Percentiles rank a stretch among this genome's conserved stretches.
Evolutionary conservation across 2,888 invertebrate genomes (phyloP).

Genomic region (Microplitis manilae): DNA sequence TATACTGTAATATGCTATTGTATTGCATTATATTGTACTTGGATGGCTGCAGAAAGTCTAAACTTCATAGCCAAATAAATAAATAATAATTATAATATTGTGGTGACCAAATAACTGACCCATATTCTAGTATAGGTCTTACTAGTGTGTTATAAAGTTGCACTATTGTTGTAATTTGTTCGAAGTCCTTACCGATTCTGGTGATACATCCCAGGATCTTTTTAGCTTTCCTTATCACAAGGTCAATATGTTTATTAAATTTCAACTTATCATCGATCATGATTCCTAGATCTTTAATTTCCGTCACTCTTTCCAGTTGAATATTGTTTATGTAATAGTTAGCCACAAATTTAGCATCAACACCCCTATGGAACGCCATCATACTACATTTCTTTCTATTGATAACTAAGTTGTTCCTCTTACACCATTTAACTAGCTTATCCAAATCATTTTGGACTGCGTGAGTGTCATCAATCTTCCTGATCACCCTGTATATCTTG

Average conservation of each 20-base stretch:
- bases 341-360: too few species aligned
- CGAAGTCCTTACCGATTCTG: neutral
- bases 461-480: too few species aligned
- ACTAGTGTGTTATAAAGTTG: neutral
- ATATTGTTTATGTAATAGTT: too few species aligned
- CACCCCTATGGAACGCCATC: too few species aligned
- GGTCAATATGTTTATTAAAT: neutral
- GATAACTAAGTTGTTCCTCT: neutral
- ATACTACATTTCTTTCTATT: neutral
- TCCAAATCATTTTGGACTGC: neutral
- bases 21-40: too few species aligned
- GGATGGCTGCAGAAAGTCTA: too few species aligned
- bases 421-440: neutral
- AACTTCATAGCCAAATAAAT: too few species aligned
- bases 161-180: neutral
- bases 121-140: neutral
- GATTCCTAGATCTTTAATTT: neutral
- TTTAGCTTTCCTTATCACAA: neutral
- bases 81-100: too few species aligned
- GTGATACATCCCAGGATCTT: neutral
- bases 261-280: neutral
- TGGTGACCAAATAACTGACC: neutral
- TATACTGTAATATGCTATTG: too few species aligned
- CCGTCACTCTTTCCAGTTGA: neutral
- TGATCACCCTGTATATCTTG: neutral